Evolutionary conservation across 2,888 invertebrate genomes (phyloP), one percentile per base, ranked within the genome.

Genomic region (Rhamphomyia laevipes): DNA sequence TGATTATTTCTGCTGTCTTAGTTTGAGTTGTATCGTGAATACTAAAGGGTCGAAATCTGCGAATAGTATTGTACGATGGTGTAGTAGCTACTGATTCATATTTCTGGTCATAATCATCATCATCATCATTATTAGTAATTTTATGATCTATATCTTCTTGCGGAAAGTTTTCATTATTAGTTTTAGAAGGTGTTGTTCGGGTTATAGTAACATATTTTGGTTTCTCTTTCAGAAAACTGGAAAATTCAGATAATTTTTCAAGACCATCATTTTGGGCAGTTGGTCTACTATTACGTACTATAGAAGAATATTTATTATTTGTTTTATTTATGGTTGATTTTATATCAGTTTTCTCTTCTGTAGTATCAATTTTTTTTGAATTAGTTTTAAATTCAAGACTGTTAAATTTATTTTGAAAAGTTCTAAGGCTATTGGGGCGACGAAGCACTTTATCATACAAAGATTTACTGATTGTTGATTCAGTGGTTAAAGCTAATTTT

Each of bases 371-470:
- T 40, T 51, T 43, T 18, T 54, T 49, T 33, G 46, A 37, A 23
- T 50, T 52, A 11, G 43, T 54, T 46, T 51, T 54, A 48, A 54
- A 52, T 3, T 47, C 4, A n/a, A 42, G 13, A 15, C n/a, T 56
- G 27, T 56, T 60, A 23, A 64, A 56, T 4, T 74, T 67, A n/a
- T 65, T 65, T 31, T 63, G 64, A 42, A 68, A 61, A 1, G 67
- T 62, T 30, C 55, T 66, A 13, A 64, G 56, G 7, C 62, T 59
- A 16, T 62, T 41, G 1, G 68, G 65, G 4, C 66, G 62, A 51
- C 64, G 77, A 4, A 89, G 67, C 2, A 89, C 86, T 59, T 83
- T 80, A 61, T 88, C 82, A 61, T 85, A 87, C 2, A 89, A 72
- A 42, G 78, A 81, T 66, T 84, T 83, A 65, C 84, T 86, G 57